Evolutionary conservation across 2,888 invertebrate species (phyloP), one percentile per base, ranked within the genome.

Genomic region (Synergus laeviventris): DNA sequence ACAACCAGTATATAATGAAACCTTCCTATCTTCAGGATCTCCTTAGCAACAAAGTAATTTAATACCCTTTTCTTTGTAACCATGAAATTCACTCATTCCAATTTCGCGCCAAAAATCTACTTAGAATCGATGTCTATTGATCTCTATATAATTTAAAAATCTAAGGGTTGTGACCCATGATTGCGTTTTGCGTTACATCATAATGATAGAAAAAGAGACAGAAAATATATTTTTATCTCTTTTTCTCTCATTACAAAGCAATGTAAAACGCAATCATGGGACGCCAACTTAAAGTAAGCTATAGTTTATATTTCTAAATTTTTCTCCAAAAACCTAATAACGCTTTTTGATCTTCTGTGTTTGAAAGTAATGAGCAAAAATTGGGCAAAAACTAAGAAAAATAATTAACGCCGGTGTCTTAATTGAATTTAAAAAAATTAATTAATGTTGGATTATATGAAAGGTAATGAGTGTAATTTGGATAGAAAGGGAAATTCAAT

Each of bases 381-480:
- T 8, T 54, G 14, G 16, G 12, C 4, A 49, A 49, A 49, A n/a
- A 54, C 16, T 54, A 24, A 24, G 24, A 24, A 56, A 56, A 56
- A 49, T 3, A 12, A 49, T 56, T 16, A 56, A 24, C 24, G 24
- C 24, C 1, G 2, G 24, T 24, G 4, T 11, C 0, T 7, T 24
- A 60, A 60, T 60, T 60, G 31, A 61, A 62, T 38, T 4, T 16
- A 45, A 16, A 42, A 66, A 49, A 49, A 16, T 49, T 9, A 49
- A 49, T 49, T 49, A 49, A 9, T 49, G 9, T 49, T 49, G 1
- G 7, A 49, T 49, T 18, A 18, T 18, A n/a, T n/a, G 49, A n/a
- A 18, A 18, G 49, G 9, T 66, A 66, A 66, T 66, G 66, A 39
- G 42, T 66, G 45, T 66, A 66, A 66, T 66, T 66, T 16, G 24